phyloP scores from a whole-genome alignment of 2,888 invertebrate species.

The Watsonalla cultraria region DNA sequence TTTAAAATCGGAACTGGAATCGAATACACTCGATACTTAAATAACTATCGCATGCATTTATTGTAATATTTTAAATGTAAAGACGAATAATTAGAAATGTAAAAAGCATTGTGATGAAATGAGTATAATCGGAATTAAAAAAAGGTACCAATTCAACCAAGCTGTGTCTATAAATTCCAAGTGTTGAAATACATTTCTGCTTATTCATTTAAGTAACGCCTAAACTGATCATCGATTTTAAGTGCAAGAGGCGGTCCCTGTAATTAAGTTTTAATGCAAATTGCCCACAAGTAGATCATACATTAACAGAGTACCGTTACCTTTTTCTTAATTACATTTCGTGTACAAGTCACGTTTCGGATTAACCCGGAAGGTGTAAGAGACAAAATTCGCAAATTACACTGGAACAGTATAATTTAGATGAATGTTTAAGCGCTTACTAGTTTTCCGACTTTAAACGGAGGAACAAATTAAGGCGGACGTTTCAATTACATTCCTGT shows the following conservation, averaged over 20 bases:
- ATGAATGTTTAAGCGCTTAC: conserved; percentile 51
- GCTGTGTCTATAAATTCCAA: not conserved
- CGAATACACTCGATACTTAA: too few relatives aligned
- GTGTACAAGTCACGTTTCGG: conserved; percentile 32
- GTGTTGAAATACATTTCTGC: conserved; percentile 11
- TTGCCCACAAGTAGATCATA: conserved; percentile 47
- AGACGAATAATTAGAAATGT: too few relatives aligned
- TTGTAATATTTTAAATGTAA: too few relatives aligned
- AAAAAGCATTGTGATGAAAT: too few relatives aligned
- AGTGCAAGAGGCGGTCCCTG: conserved; percentile 28
- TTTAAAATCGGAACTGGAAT: conserved; percentile 16
- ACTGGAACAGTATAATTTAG: conserved; percentile 46
- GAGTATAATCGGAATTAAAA: too few relatives aligned
- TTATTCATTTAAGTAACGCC: conserved; percentile 20
- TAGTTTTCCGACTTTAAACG: conserved; percentile 43
- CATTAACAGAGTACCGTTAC: conserved; percentile 29
- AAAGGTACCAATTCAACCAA: too few relatives aligned
- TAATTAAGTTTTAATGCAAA: conserved; percentile 41
- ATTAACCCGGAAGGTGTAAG: conserved; percentile 26
- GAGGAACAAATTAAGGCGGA: conserved; percentile 66
- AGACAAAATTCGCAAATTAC: conserved; percentile 49
- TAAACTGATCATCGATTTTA: conserved; percentile 31
- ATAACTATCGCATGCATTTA: too few relatives aligned
- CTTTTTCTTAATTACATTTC: conserved; percentile 32
- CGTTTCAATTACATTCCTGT: conserved; percentile 75